phyloP scores from a whole-genome alignment of 2,797 vertebrate species.

The Emydoidea blandingii region DNA sequence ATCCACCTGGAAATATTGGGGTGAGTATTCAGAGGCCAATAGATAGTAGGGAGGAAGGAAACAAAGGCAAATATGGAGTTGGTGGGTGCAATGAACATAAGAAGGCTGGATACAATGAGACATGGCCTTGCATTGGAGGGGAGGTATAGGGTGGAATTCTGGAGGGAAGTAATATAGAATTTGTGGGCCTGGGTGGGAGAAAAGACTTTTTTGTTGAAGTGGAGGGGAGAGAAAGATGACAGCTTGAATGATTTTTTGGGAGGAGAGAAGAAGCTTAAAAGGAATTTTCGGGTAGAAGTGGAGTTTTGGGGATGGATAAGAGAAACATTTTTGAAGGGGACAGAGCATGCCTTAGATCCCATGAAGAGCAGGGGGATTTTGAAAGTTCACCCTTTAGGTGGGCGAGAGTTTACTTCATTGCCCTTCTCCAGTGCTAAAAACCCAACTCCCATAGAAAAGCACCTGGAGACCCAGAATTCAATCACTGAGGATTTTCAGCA shows the following conservation, averaged over 20 bases:
- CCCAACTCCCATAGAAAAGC: no score
- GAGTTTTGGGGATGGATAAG: not conserved
- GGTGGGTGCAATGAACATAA: not conserved
- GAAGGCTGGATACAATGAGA: not conserved
- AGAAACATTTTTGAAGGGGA: not conserved
- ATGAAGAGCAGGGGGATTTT: not conserved
- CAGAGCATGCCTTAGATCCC: not conserved
- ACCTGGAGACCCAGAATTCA: no score
- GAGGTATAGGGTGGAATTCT: not conserved
- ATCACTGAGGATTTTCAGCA: no score
- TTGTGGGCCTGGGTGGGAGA: not conserved
- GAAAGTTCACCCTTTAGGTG: not conserved
- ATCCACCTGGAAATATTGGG: not conserved
- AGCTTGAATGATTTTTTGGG: not conserved
- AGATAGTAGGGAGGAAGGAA: not conserved
- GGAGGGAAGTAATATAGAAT: not conserved
- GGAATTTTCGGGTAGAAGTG: not conserved
- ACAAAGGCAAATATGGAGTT: not conserved
- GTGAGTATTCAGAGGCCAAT: not conserved
- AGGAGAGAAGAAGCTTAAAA: not conserved
- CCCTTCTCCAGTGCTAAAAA: no score
- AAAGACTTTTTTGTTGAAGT: no score
- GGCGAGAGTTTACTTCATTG: no score
- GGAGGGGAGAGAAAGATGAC: not conserved
- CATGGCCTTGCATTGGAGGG: not conserved